These are phyloP conservation scores for Ectropis crepuscularia DNA, from an alignment of 2,888 invertebrate species.

Conservation along the genomic window DNA sequence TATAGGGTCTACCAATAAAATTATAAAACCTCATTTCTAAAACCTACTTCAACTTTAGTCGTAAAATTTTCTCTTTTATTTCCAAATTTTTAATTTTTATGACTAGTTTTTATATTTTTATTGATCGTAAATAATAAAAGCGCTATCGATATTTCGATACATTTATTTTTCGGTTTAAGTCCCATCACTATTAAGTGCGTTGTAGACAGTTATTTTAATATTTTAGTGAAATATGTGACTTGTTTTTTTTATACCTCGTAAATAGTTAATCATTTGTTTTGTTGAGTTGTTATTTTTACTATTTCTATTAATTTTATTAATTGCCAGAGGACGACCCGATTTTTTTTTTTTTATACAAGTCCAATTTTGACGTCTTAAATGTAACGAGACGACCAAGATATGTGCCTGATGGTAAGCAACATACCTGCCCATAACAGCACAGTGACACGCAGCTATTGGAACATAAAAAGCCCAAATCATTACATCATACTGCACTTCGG, in stretches of 20 bases:
- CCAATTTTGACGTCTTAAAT: too few species aligned
- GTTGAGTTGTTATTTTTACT: conserved; percentile 7
- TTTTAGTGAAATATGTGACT: conserved; percentile 19
- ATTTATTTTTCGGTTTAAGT: conserved; percentile 19
- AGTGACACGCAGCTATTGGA: too few species aligned
- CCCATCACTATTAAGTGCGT: conserved; percentile 28
- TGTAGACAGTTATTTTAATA: conserved; percentile 15
- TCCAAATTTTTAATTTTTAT: conserved; percentile 31
- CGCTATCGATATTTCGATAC: conserved; percentile 28
- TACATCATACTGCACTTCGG: too few species aligned
- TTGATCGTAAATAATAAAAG: conserved; percentile 26
- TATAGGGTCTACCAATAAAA: conserved; percentile 30
- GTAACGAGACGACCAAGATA: too few species aligned
- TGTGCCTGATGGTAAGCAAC: too few species aligned
- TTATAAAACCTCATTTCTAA: conserved; percentile 30
- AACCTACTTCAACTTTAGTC: conserved; percentile 30
- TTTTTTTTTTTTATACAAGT: too few species aligned
- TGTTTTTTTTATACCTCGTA: conserved; percentile 19
- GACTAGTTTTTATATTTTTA: conserved; percentile 24
- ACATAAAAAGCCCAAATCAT: too few species aligned
- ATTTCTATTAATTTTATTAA: background rate
- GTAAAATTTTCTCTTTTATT: conserved; percentile 37
- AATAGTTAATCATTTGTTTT: conserved; percentile 31
- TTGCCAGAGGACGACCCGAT: too few species aligned
- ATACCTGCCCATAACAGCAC: too few species aligned